Evolutionary conservation across 2,888 invertebrate species (phyloP), one percentile per base, ranked within the genome.

Genomic region (Rotaria macrura): DNA sequence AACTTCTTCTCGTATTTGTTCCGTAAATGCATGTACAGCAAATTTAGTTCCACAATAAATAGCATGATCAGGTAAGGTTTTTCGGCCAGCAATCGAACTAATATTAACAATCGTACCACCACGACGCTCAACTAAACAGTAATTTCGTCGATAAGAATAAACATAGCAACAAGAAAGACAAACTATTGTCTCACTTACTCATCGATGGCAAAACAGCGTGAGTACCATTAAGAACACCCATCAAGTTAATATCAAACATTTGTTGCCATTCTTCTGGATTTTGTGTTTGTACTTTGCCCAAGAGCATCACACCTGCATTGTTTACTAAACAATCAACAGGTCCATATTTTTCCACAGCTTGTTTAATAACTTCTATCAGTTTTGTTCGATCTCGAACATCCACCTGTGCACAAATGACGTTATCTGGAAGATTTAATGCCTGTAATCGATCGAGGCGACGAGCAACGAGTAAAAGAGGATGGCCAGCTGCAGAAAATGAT

Each of bases 41-140:
- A 85, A 85, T 52, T 85, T 85, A 14, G 85, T 85, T 25, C 83
- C 49, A 85, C 85, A 85, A 29, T 85, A 85, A 34, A 47, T 34
- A 7, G 85, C 79, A 85, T 85, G 85, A 65, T 79, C 57, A 38
- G 54, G 47, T 47, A 79, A 40, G 17, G 72, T 85, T 54, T 85
- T 85, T 34, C 79, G 43, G 20, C 85, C 85, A 49, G 85, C 85
- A n/a, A 85, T 54, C 9, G 85, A 85, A n/a, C 79, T 83, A 25
- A 85, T 85, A 49, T 85, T 85, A 43, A 85, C 29, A 29, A 85
- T 52, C 1, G 85, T 85, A 72, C 85, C 85, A 57, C 87, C 87
- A 65, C 65, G 65, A 65, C 65, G 65, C 38, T 65, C 72, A 85
- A 40, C 40, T 25, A 47, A 85, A 38, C 1, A 12, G 25, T 7